Evolutionary conservation across 2,113 vertebrate species (phyloP), one percentile per base, ranked within the genome.

Genomic region (Phaethornis superciliosus): DNA sequence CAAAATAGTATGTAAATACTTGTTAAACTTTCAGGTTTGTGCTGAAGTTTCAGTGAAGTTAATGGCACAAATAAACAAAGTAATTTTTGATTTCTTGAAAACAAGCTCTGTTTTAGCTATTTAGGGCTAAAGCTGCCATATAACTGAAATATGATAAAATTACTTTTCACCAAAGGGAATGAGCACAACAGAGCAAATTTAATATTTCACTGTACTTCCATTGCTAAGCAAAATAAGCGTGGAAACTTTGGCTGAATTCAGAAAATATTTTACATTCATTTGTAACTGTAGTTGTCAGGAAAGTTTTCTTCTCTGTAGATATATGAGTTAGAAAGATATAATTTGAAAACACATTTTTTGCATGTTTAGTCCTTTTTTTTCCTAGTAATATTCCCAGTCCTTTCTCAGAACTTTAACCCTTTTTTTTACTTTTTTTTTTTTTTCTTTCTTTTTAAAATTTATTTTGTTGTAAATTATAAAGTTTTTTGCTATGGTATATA

Each of bases 401-500:
- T 96, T 96, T 44, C 24, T 71, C 33, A 94, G 76, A 90, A 81
- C 28, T 85, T 86, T 77, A 77, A 90, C 55, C 44, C 5, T 93
- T 47, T 4, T 68, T 85, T 71, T 21, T 4, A 51, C 16, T 10
- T 44, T 12, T 10, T 70, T 68, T 44, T 51, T 27, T 15, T 26
- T 78, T 55, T 70, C 47, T 55, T 30, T 17, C 26, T 23, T 23
- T 35, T 59, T 33, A 15, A 40, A 37, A 46, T 83, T 56, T 72
- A 42, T 69, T 93, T 88, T 81, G 18, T 6, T 87, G 47, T 82
- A 28, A 76, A 6, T 82, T 68, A 15, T 12, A 87, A 75, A 71
- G 12, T 3, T 71, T 86, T 84, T 75, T 92, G 17, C 15, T 82
- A 24, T 59, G 30, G 44, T 64, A 44, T 35, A 15, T 12, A 76